Evolutionary conservation across 2,888 invertebrate species (phyloP), one percentile per base, ranked within the genome.

Genomic region (Polyploca ridens): DNA sequence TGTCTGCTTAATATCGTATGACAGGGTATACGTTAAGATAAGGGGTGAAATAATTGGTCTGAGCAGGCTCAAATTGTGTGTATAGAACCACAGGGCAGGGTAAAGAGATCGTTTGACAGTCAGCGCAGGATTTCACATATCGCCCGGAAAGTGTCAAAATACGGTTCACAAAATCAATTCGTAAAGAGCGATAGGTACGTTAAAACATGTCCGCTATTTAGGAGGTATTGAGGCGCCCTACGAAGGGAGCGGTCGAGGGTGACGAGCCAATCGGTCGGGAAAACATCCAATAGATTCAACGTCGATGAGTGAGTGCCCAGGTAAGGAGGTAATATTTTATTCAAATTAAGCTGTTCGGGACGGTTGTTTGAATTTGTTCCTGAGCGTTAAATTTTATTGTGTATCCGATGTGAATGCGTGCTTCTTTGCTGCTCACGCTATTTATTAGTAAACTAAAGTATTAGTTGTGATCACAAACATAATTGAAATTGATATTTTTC

Each of bases 121-220:
- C 72, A 70, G 75, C 73, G 71, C 70, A 77, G 77, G 76, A 82
- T 75, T 82, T 82, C 81, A 81, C 86, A 88, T 86, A 79, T 85
- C 84, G 81, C 77, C 79, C 84, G 85, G 83, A 86, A 86, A 86
- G 81, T 86, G 83, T 85, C 85, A 87, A 87, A 86, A 86, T 85
- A 87, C 82, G 86, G 83, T 80, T 86, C 85, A 79, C 82, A 82
- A 85, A 90, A 91, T 89, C 90, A 90, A 91, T 91, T 87, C 86
- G 82, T 73, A 77, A 81, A 84, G 83, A 83, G 78, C 81, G 82
- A 87, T 86, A 79, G 86, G 83, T 83, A 76, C 83, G 83, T 85
- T 89, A 85, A 87, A 89, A 87, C 89, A 87, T 89, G 89, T 88
- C 87, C 85, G 88, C 90, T 91, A 91, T 90, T 90, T 88, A 90